phyloP scores from a whole-genome alignment of 2,113 vertebrate genomes.

The Apodemus speciosus region DNA sequence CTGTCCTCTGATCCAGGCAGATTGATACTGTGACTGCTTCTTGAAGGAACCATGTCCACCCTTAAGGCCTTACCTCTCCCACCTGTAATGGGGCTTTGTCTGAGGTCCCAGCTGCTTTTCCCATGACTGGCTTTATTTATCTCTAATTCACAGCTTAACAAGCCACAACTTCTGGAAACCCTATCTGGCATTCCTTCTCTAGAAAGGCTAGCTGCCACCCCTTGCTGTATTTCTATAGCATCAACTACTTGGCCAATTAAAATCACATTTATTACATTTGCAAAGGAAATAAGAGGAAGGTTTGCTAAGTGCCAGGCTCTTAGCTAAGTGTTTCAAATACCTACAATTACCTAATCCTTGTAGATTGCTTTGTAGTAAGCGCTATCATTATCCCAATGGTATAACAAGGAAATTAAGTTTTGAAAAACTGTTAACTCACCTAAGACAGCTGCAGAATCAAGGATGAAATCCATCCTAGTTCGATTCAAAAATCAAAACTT shows the following conservation, averaged over 20 bases:
- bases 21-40: neutral
- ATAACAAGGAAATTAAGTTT: neutral
- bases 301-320: neutral
- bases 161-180: neutral
- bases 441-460: neutral
- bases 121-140: neutral
- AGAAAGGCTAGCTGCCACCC: neutral
- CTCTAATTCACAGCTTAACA: neutral
- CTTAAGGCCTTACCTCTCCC: neutral
- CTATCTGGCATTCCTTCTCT: neutral
- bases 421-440: neutral
- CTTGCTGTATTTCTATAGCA: neutral
- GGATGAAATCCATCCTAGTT: neutral
- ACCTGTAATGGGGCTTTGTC: neutral
- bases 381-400: neutral
- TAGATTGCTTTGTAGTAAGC: neutral
- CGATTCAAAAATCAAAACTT: neutral
- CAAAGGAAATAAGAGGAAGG: neutral
- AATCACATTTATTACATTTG: neutral
- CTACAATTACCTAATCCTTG: neutral
- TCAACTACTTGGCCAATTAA: neutral
- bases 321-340: neutral
- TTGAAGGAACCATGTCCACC: neutral
- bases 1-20: neutral
- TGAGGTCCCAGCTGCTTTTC: neutral